Percentiles rank a stretch among this genome's conserved stretches.
Conservation (phyloP, 2,888 invertebrate genomes). For the Caenorhabditis sp. region DNA sequence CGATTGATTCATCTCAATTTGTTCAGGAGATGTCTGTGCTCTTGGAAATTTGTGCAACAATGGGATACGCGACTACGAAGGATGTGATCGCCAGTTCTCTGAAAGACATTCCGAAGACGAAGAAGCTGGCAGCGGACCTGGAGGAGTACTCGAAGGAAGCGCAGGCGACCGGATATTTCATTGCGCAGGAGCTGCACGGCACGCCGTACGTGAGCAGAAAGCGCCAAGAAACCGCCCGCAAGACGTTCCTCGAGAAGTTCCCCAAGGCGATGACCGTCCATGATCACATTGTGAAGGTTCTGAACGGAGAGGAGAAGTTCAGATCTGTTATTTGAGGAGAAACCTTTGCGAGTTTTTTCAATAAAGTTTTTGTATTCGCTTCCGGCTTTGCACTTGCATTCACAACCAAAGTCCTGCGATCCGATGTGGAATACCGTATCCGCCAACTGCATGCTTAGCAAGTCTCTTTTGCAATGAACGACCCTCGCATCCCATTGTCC, state of each 20-base stretch:
- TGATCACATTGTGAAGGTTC: slow-evolving; percentile 15
- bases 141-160: slow-evolving; percentile 19
- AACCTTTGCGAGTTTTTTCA: background rate
- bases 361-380: background rate
- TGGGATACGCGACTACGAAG: slow-evolving; percentile 3
- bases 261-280: slow-evolving; percentile 31
- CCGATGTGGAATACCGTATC: too few species aligned
- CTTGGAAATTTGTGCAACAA: slow-evolving; percentile 3
- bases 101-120: slow-evolving; percentile 9
- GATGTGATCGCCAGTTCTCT: slow-evolving; percentile 18
- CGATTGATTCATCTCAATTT: background rate
- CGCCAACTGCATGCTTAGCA: too few species aligned
- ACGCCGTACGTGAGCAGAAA: slow-evolving; percentile 12
- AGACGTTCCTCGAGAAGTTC: slow-evolving; percentile 1
- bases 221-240: background rate
- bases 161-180: slow-evolving; percentile 2
- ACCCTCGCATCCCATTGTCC: background rate
- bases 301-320: slow-evolving; percentile 1
- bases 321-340: background rate
- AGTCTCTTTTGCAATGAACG: too few species aligned
- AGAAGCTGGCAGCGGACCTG: slow-evolving; percentile 15
- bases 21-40: slow-evolving; percentile 34
- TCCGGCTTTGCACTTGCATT: too few species aligned
- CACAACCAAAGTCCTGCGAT: too few species aligned
- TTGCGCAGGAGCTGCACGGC: slow-evolving; percentile 15